Evolutionary conservation across 2,113 vertebrate genomes (phyloP), one percentile per base, ranked within the genome.

Genomic region (Abramis brama): DNA sequence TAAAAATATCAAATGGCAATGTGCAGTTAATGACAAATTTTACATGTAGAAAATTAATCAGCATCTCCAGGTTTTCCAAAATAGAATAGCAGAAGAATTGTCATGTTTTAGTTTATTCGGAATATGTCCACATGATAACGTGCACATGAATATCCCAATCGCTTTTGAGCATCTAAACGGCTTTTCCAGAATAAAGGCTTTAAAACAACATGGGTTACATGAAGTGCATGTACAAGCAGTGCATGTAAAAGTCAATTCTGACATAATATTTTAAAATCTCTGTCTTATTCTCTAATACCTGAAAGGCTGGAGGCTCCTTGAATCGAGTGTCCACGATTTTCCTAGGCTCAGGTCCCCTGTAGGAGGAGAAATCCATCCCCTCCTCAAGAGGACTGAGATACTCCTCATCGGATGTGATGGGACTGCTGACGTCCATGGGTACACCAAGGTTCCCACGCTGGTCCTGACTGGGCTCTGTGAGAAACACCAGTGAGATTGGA

Each of bases 331-430:
- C 96, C 0, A 93, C 89, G 30, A 94, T 92, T 50, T 74, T 47
- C 0, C 66, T 92, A 7, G 94, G 86, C 88, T 95, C 91, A 10
- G 91, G 87, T 45, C 85, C 91, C 55, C 68, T 87, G 76, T 95
- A 95, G 76, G 94, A 94, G 11, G 94, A 93, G 0, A 95, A 95
- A 71, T 99, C 98, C 0, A 96, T 94, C 77, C 96, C 94, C 83
- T 99, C 98, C 93, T 99, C 98, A 91, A 97, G 90, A 3, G 98
- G 98, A 83, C 98, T 99, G 89, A 99, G 94, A 87, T 99, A 99
- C 89, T 99, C 98, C 89, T 99, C 98, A 0, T 99, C 98, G 0
- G 98, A 99, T 13, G 98, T 98, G 90, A 99, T 97, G 17, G 98
- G 98, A 89, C 98, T 99, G 95, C 94, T 96, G 90, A 97, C 92